Base-by-base conservation (phyloP, 2,888 invertebrate species). In the Drosophila quinaria region DNA sequence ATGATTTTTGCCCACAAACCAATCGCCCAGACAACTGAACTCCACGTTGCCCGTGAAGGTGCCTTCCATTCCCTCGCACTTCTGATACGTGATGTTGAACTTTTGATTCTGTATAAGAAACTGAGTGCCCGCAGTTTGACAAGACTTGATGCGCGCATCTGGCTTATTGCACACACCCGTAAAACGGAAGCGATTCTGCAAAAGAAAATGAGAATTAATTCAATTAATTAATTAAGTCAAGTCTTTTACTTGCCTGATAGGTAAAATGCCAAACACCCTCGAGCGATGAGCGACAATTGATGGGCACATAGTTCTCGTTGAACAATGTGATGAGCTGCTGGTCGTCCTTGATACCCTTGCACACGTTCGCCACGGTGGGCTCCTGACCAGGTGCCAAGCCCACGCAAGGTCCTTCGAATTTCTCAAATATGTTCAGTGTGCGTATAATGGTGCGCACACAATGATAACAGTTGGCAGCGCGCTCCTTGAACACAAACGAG, bases 181-280 rank as follows among this genome's bases (percentile, higher is more conserved):
- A 88, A 98, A 98, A 69, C 97, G 95, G 91, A 96, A 97, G 73
- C 97, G 94, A 92, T 98, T 97, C 94, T 95, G 51, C 13, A n/a
- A 5, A 5, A 4, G 1, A 2, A 44, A 35, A 73, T 31, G 59
- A 60, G 31, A 44, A 11, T 55, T 56, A 49, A 65, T 42, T 56
- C 17, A 1, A 29, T n/a, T n/a, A n/a, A 13, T 52, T 46, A 25
- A 49, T 64, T 56, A 44, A 42, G 29, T 8, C 1, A 8, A 29
- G 29, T 8, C 8, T 1, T 29, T 29, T 0, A 29, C 72, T 59
- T 54, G 69, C 94, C 93, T 97, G 97, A 92, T 97, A 97, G 1
- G 97, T 96, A 94, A 98, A 98, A 87, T 97, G 97, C 98, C 98
- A 98, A n/a, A 98, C 98, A 62, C 98, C 98, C 94, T 98, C 98